phyloP scores from a whole-genome alignment of 2,888 invertebrate species.

The Hirtodrosophila alboralis region DNA sequence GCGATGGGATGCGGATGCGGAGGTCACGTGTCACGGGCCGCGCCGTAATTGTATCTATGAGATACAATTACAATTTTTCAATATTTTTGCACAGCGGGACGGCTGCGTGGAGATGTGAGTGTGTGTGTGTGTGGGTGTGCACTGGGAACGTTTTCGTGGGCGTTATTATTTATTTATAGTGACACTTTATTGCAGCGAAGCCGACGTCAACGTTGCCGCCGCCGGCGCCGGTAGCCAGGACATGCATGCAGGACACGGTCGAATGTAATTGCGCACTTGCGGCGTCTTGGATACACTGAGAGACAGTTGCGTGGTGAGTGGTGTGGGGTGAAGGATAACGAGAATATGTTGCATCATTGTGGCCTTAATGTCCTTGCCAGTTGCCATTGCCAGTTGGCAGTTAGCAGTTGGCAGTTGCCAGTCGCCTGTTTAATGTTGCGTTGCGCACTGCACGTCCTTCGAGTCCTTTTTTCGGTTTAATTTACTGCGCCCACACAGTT shows the following conservation, averaged over 20 bases:
- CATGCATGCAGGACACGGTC: conserved; percentile 69
- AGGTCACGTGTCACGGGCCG: conserved; percentile 66
- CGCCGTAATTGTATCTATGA: conserved; percentile 75
- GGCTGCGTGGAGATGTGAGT: conserved; percentile 5
- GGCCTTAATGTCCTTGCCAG: conserved; percentile 72
- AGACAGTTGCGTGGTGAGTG: conserved; percentile 1
- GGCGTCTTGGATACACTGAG: conserved; percentile 59
- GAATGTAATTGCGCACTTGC: conserved; percentile 78
- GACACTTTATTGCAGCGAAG: conserved; percentile 74
- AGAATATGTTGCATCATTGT: conserved; percentile 77
- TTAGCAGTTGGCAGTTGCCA: conserved; percentile 60
- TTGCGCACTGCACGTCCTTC: conserved; percentile 75
- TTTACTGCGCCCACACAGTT: conserved; percentile 72
- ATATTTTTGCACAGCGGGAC: conserved; percentile 76
- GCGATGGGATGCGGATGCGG: conserved; percentile 23
- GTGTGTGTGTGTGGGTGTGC: no score
- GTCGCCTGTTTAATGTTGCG: conserved; percentile 79
- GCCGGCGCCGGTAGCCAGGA: conserved; percentile 67
- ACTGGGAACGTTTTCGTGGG: conserved; percentile 56
- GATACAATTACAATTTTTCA: conserved; percentile 79
- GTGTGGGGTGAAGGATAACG: conserved; percentile 7
- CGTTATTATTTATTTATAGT: conserved; percentile 80
- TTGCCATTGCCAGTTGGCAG: conserved; percentile 53
- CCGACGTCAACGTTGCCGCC: conserved; percentile 27
- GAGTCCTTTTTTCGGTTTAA: conserved; percentile 61